Conservation (phyloP, 2,888 invertebrate genomes). For the Epicampocera succincta region DNA sequence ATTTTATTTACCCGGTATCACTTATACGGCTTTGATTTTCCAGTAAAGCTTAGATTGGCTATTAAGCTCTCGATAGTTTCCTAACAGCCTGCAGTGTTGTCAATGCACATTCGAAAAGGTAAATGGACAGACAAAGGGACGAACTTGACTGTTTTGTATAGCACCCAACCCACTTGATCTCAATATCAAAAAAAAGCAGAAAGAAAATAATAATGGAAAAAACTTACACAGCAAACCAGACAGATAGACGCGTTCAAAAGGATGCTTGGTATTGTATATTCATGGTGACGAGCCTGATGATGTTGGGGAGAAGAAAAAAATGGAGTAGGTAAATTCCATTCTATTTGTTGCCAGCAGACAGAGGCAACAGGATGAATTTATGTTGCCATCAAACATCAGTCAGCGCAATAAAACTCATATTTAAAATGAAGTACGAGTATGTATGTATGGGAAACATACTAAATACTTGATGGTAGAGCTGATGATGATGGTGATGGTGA, state of each 20-base stretch:
- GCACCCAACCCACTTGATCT: conserved; percentile 62
- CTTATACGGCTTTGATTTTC: no score
- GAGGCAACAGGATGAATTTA: conserved; percentile 64
- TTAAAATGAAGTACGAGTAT: conserved; percentile 1
- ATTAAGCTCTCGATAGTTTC: not conserved
- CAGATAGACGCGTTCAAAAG: conserved; percentile 60
- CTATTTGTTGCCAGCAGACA: conserved; percentile 54
- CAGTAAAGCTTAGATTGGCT: no score
- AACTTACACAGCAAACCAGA: conserved; percentile 55
- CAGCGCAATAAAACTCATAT: conserved; percentile 6
- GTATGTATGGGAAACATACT: not conserved
- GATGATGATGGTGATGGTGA: conserved; percentile 36
- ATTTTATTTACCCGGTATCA: no score
- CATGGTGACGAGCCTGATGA: conserved; percentile 5
- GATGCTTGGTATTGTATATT: conserved; percentile 28
- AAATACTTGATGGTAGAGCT: conserved; percentile 17
- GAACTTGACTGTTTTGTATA: conserved; percentile 58
- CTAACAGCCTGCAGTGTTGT: conserved; percentile 13
- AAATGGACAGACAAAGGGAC: conserved; percentile 24
- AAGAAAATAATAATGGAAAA: conserved; percentile 1
- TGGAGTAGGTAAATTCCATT: conserved; percentile 62
- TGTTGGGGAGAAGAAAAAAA: conserved; percentile 24
- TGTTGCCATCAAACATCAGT: conserved; percentile 64
- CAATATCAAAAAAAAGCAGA: conserved; percentile 37
- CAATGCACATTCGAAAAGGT: not conserved